A percentile compares a stretch with the other conserved stretches of the same genome.
Conservation (phyloP, 1,140 invertebrate species). For the Atta colombica region DNA sequence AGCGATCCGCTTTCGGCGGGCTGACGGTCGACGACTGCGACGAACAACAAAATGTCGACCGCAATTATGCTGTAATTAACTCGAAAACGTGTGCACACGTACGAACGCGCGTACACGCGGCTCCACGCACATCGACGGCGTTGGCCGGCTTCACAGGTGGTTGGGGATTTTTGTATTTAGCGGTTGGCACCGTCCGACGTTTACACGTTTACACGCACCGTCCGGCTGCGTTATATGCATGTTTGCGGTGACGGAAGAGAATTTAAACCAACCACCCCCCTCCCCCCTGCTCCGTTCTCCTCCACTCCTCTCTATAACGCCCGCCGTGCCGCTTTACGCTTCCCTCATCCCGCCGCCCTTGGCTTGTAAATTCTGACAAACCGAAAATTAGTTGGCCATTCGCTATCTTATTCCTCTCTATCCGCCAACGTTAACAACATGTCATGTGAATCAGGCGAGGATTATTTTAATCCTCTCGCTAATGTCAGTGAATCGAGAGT, state of each 20-base stretch:
- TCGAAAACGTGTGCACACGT: constrained; percentile 76
- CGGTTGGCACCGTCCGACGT: constrained; percentile 83
- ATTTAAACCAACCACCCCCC: constrained; percentile 84
- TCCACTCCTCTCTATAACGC: constrained; percentile 16
- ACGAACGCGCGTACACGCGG: neutral
- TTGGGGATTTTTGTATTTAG: constrained; percentile 87
- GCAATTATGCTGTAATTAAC: constrained; percentile 87
- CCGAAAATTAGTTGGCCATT: constrained; percentile 26
- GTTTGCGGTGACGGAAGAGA: constrained; percentile 86
- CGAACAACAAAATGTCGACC: constrained; percentile 86
- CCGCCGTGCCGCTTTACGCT: constrained; percentile 1
- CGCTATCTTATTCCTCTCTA: constrained; percentile 44
- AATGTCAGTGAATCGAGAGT: neutral
- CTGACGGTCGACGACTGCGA: constrained; percentile 69
- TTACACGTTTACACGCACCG: constrained; percentile 85
- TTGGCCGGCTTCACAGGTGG: constrained; percentile 84
- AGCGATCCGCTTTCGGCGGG: constrained; percentile 59
- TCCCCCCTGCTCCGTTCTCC: constrained; percentile 36
- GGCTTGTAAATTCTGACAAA: constrained; percentile 55
- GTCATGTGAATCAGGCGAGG: neutral
- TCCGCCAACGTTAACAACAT: constrained; percentile 1
- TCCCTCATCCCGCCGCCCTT: constrained; percentile 11
- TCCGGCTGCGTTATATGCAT: constrained; percentile 86
- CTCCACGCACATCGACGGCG: constrained; percentile 13
- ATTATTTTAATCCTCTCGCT: constrained; percentile 21